Percentiles rank a stretch among this genome's conserved stretches.
Conservation (phyloP, 2,888 invertebrate species). For the Mechanitis mazaeus region DNA sequence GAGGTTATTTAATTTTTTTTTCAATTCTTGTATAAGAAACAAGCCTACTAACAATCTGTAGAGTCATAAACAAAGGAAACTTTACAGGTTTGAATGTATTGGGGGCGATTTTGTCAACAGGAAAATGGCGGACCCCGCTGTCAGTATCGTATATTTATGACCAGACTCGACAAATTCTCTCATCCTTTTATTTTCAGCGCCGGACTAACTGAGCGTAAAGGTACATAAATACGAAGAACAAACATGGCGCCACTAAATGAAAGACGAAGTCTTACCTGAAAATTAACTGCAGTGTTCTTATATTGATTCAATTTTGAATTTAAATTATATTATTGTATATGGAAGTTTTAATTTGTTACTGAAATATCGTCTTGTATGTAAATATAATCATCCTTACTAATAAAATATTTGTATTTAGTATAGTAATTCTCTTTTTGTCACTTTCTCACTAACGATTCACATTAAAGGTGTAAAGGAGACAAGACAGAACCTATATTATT, state of each 20-base stretch:
- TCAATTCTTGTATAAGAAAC: background rate
- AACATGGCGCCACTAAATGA: slow-evolving; percentile 37
- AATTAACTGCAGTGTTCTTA: slow-evolving; percentile 21
- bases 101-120: slow-evolving; percentile 73
- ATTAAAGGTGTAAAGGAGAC: too few species aligned
- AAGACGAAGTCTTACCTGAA: slow-evolving; percentile 30
- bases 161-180: slow-evolving; percentile 63
- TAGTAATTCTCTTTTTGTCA: too few species aligned
- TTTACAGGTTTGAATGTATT: slow-evolving; percentile 70
- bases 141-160: slow-evolving; percentile 68
- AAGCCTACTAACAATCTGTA: slow-evolving; percentile 42
- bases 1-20: too few species aligned
- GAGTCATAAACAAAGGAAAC: slow-evolving; percentile 65
- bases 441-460: too few species aligned
- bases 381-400: too few species aligned
- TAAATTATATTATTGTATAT: too few species aligned
- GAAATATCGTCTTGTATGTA: too few species aligned
- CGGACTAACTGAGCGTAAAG: slow-evolving; percentile 55
- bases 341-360: too few species aligned
- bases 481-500: too few species aligned
- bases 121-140: slow-evolving; percentile 70
- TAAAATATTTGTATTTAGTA: too few species aligned
- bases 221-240: slow-evolving; percentile 58
- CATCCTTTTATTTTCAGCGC: slow-evolving; percentile 63
- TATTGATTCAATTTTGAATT: too few species aligned